Evolutionary conservation across 2,113 vertebrate genomes (phyloP), one percentile per base, ranked within the genome.

Genomic region (Dissostichus mawsoni): DNA sequence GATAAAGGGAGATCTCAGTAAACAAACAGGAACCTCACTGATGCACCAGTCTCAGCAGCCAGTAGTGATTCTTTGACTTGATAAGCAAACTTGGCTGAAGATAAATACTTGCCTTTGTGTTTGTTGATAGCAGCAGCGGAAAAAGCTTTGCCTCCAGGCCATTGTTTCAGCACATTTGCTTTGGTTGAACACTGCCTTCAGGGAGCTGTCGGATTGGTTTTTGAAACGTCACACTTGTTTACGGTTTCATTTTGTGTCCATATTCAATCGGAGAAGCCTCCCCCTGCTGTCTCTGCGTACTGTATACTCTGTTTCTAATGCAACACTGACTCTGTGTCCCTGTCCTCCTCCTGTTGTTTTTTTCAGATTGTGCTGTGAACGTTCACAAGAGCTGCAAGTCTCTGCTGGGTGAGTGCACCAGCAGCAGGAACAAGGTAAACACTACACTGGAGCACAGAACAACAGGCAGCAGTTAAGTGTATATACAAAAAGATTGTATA

Each of bases 351-450:
- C 84, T 41, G 5, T n/a, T 56, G 20, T 23, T 57, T 57, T 76
- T 90, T 91, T 66, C 95, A 98, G 97, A 97, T 82, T 97, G 97
- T 84, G 95, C 95, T 20, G 96, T 97, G 86, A 97, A 97, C 61
- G 96, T 97, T 90, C 97, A 98, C 90, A 97, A 96, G 94, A 97
- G 91, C 95, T 97, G 97, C 92, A 96, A 88, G 93, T 95, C 81
- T 81, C 94, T 98, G 68, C 92, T 97, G 88, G 91, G 96, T 57
- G 96, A 97, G 93, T 98, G 97, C 91, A 96, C 94, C 92, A 96
- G 92, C 92, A 85, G 52, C 90, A 97, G 90, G 90, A 92, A 87
- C 89, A 97, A 96, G 96, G 97, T 97, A 94, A 90, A 93, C 84
- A 82, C 59, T 29, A 1, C 58, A 67, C 29, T 51, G 25, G 9